Conservation (phyloP, 2,113 vertebrate genomes). For the Willisornis vidua region DNA sequence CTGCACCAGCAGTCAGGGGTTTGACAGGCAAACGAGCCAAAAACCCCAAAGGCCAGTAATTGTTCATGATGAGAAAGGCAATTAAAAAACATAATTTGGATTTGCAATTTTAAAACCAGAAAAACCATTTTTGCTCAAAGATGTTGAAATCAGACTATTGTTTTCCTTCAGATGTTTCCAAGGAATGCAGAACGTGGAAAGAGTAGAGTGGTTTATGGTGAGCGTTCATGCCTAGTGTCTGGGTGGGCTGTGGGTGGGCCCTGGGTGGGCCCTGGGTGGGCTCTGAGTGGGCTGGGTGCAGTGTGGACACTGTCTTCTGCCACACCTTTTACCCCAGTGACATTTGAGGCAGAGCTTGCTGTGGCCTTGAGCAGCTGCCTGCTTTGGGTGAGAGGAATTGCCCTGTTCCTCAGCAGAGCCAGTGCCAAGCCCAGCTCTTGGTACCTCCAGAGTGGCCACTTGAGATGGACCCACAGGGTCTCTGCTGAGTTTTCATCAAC, state of each 20-base stretch:
- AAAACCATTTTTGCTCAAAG: not conserved
- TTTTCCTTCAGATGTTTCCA: not conserved
- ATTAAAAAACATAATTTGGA: not conserved
- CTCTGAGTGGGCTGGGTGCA: fast-evolving
- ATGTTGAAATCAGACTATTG: not conserved
- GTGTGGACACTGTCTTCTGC: not conserved
- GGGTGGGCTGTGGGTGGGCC: not conserved
- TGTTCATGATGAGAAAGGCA: not conserved
- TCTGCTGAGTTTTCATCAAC: not conserved
- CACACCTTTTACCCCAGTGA: not conserved
- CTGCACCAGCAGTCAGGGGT: not conserved
- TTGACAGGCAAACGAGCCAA: not conserved
- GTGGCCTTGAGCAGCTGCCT: not conserved
- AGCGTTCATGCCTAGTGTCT: fast-evolving
- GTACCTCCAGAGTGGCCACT: not conserved
- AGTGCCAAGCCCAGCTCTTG: fast-evolving
- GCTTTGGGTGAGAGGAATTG: fast-evolving
- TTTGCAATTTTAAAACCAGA: not conserved
- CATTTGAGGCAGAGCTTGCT: not conserved
- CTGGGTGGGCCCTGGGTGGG: not conserved
- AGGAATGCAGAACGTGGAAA: not conserved
- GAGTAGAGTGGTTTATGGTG: not conserved
- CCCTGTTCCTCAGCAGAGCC: fast-evolving
- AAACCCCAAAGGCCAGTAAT: not conserved
- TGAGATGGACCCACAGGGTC: not conserved